Conservation (phyloP, 2,888 invertebrate genomes). For the Polydrusus pterygomalis region DNA sequence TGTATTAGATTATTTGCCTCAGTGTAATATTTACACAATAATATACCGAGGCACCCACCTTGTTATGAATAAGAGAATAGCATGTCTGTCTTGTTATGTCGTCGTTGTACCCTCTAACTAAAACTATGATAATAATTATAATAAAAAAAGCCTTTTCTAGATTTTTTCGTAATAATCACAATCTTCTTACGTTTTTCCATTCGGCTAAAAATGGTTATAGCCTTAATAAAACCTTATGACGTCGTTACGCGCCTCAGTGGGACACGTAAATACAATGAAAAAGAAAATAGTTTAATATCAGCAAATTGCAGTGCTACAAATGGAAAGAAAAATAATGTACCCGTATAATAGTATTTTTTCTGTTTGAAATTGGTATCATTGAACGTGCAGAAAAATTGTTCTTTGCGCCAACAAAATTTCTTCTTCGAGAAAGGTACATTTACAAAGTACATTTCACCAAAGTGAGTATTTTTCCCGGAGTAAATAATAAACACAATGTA, state of each 20-base stretch:
- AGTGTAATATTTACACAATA: too few relatives aligned
- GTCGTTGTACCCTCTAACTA: not conserved
- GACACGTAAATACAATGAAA: conserved; percentile 45
- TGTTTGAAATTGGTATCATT: conserved; percentile 12
- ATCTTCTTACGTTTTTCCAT: conserved; percentile 41
- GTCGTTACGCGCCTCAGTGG: conserved; percentile 39
- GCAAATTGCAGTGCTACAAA: conserved; percentile 43
- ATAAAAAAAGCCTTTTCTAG: not conserved
- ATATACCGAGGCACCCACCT: too few relatives aligned
- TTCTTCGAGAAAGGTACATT: not conserved
- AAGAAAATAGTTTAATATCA: conserved; percentile 51
- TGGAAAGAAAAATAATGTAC: conserved; percentile 9
- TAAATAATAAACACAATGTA: conserved; percentile 12
- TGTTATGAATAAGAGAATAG: too few relatives aligned
- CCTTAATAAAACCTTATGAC: conserved; percentile 45
- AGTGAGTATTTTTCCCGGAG: not conserved
- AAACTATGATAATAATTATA: conserved; percentile 3
- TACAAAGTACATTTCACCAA: not conserved
- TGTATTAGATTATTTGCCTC: too few relatives aligned
- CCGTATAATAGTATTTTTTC: not conserved
- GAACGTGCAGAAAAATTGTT: not conserved
- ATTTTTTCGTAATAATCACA: conserved; percentile 27
- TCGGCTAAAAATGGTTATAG: conserved; percentile 42
- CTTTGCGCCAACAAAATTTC: too few relatives aligned
- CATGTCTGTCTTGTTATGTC: too few relatives aligned